These are phyloP conservation scores for Hoplias malabaricus DNA, from an alignment of 2,113 vertebrate genomes.

Conservation along the genomic window DNA sequence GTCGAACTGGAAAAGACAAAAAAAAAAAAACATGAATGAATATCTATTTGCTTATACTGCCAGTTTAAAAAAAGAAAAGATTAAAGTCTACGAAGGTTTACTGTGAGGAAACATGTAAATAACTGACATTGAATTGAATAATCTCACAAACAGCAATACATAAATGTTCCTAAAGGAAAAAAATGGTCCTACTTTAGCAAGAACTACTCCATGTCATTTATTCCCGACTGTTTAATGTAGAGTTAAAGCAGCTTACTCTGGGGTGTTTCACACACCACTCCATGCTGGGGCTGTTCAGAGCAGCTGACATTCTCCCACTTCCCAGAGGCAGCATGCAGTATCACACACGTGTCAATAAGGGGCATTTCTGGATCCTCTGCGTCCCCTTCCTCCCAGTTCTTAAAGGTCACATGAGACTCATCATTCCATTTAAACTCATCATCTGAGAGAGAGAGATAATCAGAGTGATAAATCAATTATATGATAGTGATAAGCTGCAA, in stretches of 20 bases:
- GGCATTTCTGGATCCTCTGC: slow-evolving; percentile 45
- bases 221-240: too few relatives aligned
- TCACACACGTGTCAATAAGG: slow-evolving; percentile 75
- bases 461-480: neutral
- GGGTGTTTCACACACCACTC: slow-evolving; percentile 77
- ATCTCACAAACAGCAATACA: too few relatives aligned
- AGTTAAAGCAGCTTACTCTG: slow-evolving; percentile 69
- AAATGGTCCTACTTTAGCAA: too few relatives aligned
- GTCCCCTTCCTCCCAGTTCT: slow-evolving; percentile 75
- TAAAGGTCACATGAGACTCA: slow-evolving; percentile 69
- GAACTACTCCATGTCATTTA: too few relatives aligned
- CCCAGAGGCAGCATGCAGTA: slow-evolving; percentile 75
- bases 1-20: too few relatives aligned
- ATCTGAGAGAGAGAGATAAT: slow-evolving; percentile 62
- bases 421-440: slow-evolving; percentile 79
- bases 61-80: too few relatives aligned
- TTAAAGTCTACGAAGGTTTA: too few relatives aligned
- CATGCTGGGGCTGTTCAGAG: slow-evolving; percentile 68
- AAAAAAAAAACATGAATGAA: too few relatives aligned
- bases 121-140: too few relatives aligned
- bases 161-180: too few relatives aligned
- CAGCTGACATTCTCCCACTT: slow-evolving; percentile 82
- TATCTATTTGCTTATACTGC: too few relatives aligned
- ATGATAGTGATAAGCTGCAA: neutral
- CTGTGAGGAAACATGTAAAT: too few relatives aligned